Evolutionary conservation across 1,140 invertebrate genomes (phyloP).

Genomic region (Musca vetustissima): DNA sequence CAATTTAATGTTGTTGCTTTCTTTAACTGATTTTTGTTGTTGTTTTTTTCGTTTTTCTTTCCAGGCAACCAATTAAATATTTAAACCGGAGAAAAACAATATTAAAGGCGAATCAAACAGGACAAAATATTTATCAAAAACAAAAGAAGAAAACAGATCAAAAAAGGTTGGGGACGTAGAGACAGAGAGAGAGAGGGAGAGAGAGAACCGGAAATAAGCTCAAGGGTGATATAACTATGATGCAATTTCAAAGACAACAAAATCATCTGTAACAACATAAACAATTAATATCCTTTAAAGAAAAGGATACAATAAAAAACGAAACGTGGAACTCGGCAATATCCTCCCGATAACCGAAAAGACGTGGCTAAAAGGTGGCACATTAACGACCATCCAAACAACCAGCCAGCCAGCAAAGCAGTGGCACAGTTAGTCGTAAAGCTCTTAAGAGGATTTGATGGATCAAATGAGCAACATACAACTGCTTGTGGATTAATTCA

Average conservation of each 20-base stretch:
- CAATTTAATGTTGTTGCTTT: not conserved
- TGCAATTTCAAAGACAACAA: constrained; percentile 2
- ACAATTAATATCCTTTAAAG: constrained; percentile 18
- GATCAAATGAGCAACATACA: constrained; percentile 4
- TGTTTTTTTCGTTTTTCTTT: not conserved
- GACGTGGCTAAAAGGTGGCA: not conserved
- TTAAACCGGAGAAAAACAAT: not conserved
- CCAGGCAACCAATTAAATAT: constrained; percentile 1
- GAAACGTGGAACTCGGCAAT: not conserved
- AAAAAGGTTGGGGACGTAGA: not conserved
- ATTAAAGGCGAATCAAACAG: not conserved
- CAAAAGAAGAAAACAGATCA: not conserved
- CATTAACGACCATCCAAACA: not conserved
- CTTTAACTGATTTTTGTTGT: not conserved
- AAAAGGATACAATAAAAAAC: not conserved
- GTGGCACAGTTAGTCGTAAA: not conserved
- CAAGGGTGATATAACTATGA: too few species aligned
- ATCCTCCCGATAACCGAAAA: not conserved
- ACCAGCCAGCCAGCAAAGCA: not conserved
- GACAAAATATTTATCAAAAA: not conserved
- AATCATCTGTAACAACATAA: constrained; percentile 18
- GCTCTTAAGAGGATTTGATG: constrained; percentile 20
- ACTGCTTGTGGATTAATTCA: not conserved
- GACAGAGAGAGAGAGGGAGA: not conserved
- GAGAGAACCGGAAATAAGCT: too few species aligned